These are phyloP conservation scores for Platysteira castanea DNA, from an alignment of 2,113 vertebrate genomes.

Conservation along the genomic window DNA sequence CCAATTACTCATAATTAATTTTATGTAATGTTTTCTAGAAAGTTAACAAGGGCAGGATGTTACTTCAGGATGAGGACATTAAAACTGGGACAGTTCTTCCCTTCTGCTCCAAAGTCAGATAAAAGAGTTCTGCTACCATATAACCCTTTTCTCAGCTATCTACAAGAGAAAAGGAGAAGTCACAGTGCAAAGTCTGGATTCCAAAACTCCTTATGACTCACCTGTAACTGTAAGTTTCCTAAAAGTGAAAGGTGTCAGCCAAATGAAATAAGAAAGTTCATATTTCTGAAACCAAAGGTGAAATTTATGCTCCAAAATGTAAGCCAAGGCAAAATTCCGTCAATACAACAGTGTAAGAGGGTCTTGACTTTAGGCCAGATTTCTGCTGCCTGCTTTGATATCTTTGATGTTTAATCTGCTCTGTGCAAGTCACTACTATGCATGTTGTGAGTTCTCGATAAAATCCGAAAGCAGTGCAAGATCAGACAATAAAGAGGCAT, in stretches of 20 bases:
- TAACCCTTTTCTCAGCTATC: background rate
- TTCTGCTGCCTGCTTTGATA: background rate
- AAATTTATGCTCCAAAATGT: background rate
- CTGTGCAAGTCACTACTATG: background rate
- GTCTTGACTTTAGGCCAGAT: background rate
- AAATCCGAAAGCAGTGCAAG: background rate
- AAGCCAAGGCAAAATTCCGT: slow-evolving; percentile 6
- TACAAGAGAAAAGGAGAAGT: background rate
- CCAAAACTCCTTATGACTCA: background rate
- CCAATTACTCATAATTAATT: background rate
- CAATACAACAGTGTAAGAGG: background rate
- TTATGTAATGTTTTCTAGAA: background rate
- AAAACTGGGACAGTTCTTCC: background rate
- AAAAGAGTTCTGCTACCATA: background rate
- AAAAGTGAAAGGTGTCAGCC: background rate
- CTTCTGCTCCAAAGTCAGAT: background rate
- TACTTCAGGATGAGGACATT: background rate
- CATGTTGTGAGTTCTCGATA: background rate
- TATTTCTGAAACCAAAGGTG: slow-evolving; percentile 4
- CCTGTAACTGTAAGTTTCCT: background rate
- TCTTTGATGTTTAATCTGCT: background rate
- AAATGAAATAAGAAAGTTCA: slow-evolving; percentile 3
- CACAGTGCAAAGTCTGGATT: background rate
- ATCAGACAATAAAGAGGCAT: background rate
- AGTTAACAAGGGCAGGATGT: background rate